Conservation (phyloP, 2,113 vertebrate species). For the Tenebrosternarchus preto region DNA sequence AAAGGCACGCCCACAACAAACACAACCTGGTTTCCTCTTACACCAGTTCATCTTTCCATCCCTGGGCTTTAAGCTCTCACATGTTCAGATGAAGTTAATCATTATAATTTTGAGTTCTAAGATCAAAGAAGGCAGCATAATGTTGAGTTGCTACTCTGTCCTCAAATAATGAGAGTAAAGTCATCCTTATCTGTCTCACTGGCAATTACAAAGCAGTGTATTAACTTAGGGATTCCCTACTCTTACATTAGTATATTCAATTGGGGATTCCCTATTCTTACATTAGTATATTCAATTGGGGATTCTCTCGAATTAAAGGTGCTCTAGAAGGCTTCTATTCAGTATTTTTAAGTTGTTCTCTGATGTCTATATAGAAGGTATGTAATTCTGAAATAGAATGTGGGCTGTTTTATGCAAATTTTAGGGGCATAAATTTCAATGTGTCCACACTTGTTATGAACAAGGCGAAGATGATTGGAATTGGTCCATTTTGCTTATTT, state of each 20-base stretch:
- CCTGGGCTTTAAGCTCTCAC: background rate
- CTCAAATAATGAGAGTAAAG: constrained; percentile 9
- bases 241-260: constrained; percentile 23
- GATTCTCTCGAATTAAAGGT: constrained; percentile 27
- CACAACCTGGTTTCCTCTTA: too few relatives aligned
- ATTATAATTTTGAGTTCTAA: background rate
- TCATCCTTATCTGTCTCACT: constrained; percentile 26
- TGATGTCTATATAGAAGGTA: too few relatives aligned
- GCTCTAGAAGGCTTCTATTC: background rate
- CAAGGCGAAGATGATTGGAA: too few relatives aligned
- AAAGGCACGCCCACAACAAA: too few relatives aligned
- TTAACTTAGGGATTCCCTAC: background rate
- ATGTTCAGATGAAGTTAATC: background rate
- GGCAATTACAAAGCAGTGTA: constrained; percentile 8
- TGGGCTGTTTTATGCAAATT: too few relatives aligned
- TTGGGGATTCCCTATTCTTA: background rate
- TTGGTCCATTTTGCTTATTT: too few relatives aligned
- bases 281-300: constrained; percentile 16
- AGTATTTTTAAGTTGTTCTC: too few relatives aligned
- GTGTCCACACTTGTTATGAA: too few relatives aligned
- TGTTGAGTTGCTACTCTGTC: background rate
- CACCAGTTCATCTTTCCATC: background rate
- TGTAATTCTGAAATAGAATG: too few relatives aligned
- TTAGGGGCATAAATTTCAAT: too few relatives aligned
- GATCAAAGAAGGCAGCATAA: background rate